Conservation (phyloP, 2,113 vertebrate species). For the Paradisaea rubra region DNA sequence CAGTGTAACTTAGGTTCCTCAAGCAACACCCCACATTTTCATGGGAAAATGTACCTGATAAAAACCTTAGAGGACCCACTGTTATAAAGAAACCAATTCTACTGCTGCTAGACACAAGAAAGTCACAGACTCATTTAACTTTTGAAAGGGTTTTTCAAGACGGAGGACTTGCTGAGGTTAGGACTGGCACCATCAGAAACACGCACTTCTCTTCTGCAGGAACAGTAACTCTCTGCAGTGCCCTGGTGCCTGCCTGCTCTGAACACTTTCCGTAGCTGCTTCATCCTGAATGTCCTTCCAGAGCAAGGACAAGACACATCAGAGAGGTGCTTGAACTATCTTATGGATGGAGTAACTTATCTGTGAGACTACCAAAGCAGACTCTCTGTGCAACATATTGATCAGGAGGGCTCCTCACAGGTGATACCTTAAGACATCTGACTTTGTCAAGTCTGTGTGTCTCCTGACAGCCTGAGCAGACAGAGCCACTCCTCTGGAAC, state of each 20-base stretch:
- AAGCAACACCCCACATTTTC: not conserved
- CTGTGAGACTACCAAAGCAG: not conserved
- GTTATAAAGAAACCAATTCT: not conserved
- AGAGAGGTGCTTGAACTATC: not conserved
- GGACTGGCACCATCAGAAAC: not conserved
- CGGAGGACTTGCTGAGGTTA: not conserved
- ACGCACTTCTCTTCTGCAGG: not conserved
- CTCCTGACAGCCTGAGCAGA: not conserved
- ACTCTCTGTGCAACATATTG: not conserved
- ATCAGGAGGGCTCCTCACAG: not conserved
- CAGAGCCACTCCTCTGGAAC: not conserved
- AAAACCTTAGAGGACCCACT: not conserved
- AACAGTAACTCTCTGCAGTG: not conserved
- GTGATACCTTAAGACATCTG: not conserved
- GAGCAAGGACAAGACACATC: not conserved
- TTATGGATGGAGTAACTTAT: not conserved
- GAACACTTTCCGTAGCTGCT: not conserved
- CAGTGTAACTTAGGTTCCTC: not conserved
- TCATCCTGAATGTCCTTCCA: not conserved
- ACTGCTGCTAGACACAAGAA: not conserved
- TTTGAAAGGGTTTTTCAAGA: not conserved
- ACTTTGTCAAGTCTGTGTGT: rapidly evolving
- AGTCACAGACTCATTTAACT: not conserved
- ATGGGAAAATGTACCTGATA: not conserved
- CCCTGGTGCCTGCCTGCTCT: not conserved